Conservation (phyloP, 1,140 invertebrate species). For the Aphaenogaster ashmeadi region DNA sequence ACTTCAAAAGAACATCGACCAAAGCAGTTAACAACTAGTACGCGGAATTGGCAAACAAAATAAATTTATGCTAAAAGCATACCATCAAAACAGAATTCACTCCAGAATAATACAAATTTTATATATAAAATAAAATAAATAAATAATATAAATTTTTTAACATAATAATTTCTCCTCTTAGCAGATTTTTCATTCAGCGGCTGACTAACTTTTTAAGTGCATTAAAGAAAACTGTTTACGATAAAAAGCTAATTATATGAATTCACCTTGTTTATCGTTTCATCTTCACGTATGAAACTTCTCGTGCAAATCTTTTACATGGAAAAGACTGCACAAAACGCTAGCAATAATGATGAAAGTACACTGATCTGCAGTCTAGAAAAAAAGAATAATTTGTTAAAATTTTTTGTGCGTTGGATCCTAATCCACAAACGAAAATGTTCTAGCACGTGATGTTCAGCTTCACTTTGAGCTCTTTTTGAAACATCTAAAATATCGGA, state of each 20-base stretch:
- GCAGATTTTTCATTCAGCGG: slow-evolving; percentile 4
- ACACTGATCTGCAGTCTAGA: not conserved
- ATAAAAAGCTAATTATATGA: slow-evolving; percentile 41
- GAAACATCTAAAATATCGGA: not conserved
- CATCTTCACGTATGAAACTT: not conserved
- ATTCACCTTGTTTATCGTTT: slow-evolving; percentile 24
- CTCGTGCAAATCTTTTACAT: slow-evolving; percentile 10
- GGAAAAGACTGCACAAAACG: not conserved
- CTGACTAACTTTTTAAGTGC: slow-evolving; percentile 1
- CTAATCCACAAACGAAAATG: not conserved
- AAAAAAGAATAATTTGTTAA: not conserved
- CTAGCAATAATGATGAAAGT: not conserved
- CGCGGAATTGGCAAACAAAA: not conserved
- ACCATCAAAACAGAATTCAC: not conserved
- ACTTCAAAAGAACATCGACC: not conserved
- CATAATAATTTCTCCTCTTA: not conserved
- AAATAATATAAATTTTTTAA: not conserved
- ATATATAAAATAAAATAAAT: not conserved
- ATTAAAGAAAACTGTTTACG: slow-evolving; percentile 52
- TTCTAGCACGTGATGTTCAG: not conserved
- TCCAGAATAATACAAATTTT: not conserved
- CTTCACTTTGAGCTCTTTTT: not conserved
- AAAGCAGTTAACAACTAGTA: not conserved
- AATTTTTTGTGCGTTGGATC: not conserved
- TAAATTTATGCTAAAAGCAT: not conserved